Percentiles rank a stretch among this genome's conserved stretches.
phyloP scores from a whole-genome alignment of 2,888 invertebrate genomes.

The Tryphoninae sp. region DNA sequence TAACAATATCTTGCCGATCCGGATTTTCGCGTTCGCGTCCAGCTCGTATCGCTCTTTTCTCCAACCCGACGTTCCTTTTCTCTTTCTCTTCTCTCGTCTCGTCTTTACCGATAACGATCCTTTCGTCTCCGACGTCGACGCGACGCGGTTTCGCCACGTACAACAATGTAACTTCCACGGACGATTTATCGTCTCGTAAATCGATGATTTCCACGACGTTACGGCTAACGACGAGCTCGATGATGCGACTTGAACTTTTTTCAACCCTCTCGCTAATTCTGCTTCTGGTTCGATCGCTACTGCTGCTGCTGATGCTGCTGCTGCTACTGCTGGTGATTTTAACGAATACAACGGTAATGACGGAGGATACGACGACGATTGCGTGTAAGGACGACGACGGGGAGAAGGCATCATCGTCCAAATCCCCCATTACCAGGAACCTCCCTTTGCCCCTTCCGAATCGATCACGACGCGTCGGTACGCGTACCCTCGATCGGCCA shows the following conservation, averaged over 20 bases:
- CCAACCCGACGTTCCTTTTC: neutral
- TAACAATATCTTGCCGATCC: conserved; percentile 13
- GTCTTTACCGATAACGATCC: neutral
- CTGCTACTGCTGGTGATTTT: conserved; percentile 5
- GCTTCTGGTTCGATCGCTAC: too few species aligned
- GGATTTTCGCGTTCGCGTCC: conserved; percentile 46
- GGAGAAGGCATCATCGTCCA: conserved; percentile 81
- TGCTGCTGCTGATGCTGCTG: neutral
- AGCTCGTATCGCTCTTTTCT: conserved; percentile 42
- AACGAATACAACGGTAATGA: conserved; percentile 48
- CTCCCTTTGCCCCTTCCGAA: conserved; percentile 70
- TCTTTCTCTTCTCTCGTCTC: conserved; percentile 1
- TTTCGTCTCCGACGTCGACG: neutral
- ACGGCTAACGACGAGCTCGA: neutral
- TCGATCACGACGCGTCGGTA: conserved; percentile 73
- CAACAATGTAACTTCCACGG: neutral
- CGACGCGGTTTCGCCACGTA: neutral
- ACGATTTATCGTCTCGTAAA: neutral
- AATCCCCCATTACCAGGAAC: conserved; percentile 80
- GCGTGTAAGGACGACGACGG: conserved; percentile 76
- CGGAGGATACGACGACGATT: conserved; percentile 71
- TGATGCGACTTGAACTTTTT: neutral
- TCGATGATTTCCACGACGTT: neutral
- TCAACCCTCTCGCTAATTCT: too few species aligned
- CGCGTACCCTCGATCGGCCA: conserved; percentile 75